Percentiles rank a stretch among this genome's conserved stretches.
phyloP scores from a whole-genome alignment of 2,797 vertebrate genomes.

The Eremophila alpestris region DNA sequence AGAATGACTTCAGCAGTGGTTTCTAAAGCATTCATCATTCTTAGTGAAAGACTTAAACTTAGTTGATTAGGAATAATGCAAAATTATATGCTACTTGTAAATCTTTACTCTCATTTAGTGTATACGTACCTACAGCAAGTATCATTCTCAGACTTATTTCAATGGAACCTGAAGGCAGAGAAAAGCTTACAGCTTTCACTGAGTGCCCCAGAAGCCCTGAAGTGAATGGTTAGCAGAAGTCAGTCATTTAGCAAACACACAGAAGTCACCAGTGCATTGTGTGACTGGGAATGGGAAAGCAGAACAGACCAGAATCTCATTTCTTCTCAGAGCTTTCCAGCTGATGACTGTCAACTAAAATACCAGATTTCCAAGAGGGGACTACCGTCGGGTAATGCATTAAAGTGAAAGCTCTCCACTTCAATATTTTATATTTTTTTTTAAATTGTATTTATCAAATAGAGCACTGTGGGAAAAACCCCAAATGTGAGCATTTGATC shows the following conservation, averaged over 20 bases:
- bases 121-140: neutral
- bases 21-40: neutral
- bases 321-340: neutral
- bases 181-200: neutral
- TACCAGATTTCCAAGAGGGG: neutral
- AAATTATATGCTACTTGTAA: neutral
- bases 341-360: neutral
- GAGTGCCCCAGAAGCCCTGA: neutral
- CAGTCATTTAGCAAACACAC: neutral
- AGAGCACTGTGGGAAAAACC: accelerated
- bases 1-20: neutral
- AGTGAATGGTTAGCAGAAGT: neutral
- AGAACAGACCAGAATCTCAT: neutral
- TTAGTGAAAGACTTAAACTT: neutral
- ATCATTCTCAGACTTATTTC: neutral
- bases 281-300: neutral
- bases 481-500: neutral
- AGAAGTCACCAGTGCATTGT: neutral
- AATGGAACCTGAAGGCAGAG: neutral
- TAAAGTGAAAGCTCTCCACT: neutral
- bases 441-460: neutral
- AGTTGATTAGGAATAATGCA: neutral
- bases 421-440: neutral
- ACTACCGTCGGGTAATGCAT: neutral
- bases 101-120: neutral